Base-by-base conservation (phyloP, 2,888 invertebrate genomes). In the Himalopsyche anomala region DNA sequence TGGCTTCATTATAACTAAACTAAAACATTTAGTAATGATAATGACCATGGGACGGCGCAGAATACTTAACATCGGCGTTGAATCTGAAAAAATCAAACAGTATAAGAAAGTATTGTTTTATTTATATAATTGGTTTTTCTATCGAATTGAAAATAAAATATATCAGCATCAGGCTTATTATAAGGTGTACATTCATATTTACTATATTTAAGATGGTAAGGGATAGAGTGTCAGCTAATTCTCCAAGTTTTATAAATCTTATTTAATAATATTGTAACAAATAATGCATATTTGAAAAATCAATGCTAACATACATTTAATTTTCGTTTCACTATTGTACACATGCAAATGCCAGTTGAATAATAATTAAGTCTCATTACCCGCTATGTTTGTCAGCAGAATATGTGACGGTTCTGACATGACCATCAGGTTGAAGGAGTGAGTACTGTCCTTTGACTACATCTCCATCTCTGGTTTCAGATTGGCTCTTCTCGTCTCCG, bases 401-500 rank as follows among this genome's bases (percentile, higher is more conserved):
- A 91, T 94, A 94, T 89, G 94, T 93, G 5, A 94, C 94, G 85
- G 91, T 94, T 88, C 94, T 92, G 88, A 93, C 90, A 88, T 93
- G 93, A 85, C 94, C 94, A 89, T 94, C 94, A 54, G 94, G 93
- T 89, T 94, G 94, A 74, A 93, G 91, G 87, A 94, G 90, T 5
- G 93, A 92, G 91, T 94, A 94, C 17, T 90, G 91, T 0, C 93
- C 94, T 6, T 93, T 91, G 15, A 93, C 93, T 55, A 91, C 90
- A 89, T 94, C 93, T 0, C 94, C 94, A 42, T 94, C 93, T 42
- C 94, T 90, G 84, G 91, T 91, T 90, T 94, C 94, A 19, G 93
- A 92, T 89, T 93, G 93, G 87, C 91, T 91, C 90, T 93, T 94
- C 91, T 93, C 93, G 90, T 94, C 94, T 2, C 94, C 94, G 86